Evolutionary conservation across 2,797 vertebrate species (phyloP), one percentile per base, ranked within the genome.

Genomic region (Adelosebastes latens): DNA sequence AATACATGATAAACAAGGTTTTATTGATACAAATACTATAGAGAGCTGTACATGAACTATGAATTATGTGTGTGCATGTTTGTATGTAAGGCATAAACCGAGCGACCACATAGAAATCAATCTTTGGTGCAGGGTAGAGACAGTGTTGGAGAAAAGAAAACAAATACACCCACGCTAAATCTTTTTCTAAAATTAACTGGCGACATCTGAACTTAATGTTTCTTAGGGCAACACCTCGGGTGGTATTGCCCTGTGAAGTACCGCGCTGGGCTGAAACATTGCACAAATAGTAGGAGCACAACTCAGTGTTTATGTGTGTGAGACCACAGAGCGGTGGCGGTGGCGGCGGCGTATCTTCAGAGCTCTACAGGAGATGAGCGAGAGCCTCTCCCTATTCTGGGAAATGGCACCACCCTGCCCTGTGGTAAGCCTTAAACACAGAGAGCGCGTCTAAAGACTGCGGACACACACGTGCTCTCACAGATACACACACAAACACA

Each of bases 401-500:
- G 88, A 94, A 91, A 79, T 78, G 72, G 88, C 87, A 83, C 86
- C 93, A 83, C 93, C 92, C 91, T 91, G 88, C 88, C 74, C 83
- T 94, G 91, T 93, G 91, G 95, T 94, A 61, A 93, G 92, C 81
- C 85, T 75, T 92, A 93, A 94, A 88, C 90, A 95, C 87, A 93
- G 93, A 87, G 81, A 89, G 84, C 56, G 69, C n/a, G 65, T 75
- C 80, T 74, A 58, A 55, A 42, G 53, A 79, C 84, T 73, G 72
- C 53, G 62, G 65, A 77, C 76, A 25, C 60, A 76, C 64, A 78
- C 49, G 29, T 39, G 73, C 77, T 58, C 55, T 60, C 42, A 72
- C 42, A 24, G 29, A 72, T 5, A 69, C 42, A 80, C 42, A 80
- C 42, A 69, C 42, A 73, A 8, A 82, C 49, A 73, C 42, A 72